phyloP scores from a whole-genome alignment of 2,113 vertebrate species.

The Ciconia boyciana region DNA sequence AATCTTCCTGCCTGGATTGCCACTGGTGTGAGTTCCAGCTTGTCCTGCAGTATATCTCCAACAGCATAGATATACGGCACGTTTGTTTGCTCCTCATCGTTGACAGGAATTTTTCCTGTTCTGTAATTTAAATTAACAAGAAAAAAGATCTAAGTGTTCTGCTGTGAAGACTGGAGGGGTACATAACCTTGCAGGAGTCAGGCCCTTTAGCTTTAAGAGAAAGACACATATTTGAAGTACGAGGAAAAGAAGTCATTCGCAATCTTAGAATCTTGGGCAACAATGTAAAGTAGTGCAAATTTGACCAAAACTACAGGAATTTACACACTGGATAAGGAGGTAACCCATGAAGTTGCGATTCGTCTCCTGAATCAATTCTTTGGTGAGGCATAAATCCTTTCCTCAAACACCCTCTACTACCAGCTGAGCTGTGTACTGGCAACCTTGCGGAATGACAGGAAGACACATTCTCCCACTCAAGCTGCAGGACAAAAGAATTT shows the following conservation, averaged over 20 bases:
- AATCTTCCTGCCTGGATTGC: constrained; percentile 82
- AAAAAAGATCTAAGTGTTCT: neutral
- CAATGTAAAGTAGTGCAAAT: neutral
- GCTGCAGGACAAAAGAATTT: neutral
- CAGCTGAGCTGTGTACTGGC: neutral
- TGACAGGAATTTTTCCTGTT: constrained; percentile 82
- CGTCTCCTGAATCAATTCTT: neutral
- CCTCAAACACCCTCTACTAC: neutral
- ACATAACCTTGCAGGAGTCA: neutral
- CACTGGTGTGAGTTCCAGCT: constrained; percentile 79
- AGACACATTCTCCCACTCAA: neutral
- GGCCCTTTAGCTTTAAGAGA: neutral
- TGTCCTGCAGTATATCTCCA: constrained; percentile 80
- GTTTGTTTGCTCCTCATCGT: constrained; percentile 79
- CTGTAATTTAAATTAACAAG: constrained; percentile 53
- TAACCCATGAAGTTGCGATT: neutral
- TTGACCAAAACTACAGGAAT: neutral
- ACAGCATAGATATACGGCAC: constrained; percentile 81
- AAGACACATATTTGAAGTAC: neutral
- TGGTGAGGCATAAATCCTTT: neutral
- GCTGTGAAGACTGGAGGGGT: neutral
- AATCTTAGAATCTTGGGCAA: neutral
- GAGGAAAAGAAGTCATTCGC: neutral
- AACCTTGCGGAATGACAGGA: neutral
- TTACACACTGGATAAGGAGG: neutral